phyloP scores from a whole-genome alignment of 2,888 invertebrate species.

The Eledona agricola region DNA sequence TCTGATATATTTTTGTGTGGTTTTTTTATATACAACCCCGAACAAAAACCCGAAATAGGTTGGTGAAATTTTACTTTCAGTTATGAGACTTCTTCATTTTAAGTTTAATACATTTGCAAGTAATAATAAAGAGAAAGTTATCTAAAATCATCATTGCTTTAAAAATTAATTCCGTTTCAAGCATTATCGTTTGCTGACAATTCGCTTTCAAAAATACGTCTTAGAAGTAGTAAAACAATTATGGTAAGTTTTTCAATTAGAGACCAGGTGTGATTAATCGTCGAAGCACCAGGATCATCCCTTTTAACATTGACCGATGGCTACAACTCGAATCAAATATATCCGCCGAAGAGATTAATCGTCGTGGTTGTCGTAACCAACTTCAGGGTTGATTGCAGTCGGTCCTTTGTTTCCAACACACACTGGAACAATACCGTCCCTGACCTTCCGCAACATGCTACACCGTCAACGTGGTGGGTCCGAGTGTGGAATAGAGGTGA shows the following conservation, averaged over 20 bases:
- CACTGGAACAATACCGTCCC: conserved; percentile 39
- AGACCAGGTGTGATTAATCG: no score
- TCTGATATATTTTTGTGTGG: background rate
- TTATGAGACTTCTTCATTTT: no score
- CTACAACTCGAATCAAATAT: conserved; percentile 11
- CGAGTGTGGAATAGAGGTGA: conserved; percentile 42
- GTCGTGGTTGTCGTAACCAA: no score
- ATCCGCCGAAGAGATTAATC: conserved; percentile 18
- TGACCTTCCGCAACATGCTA: conserved; percentile 55
- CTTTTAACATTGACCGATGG: conserved; percentile 24
- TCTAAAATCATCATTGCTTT: no score
- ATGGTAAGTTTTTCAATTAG: no score
- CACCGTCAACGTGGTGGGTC: conserved; percentile 53
- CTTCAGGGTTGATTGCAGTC: conserved; percentile 22
- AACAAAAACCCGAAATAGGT: background rate
- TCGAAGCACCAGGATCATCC: conserved; percentile 12
- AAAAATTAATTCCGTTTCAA: no score
- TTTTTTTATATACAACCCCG: background rate
- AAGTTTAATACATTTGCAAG: no score
- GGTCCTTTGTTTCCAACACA: conserved; percentile 23
- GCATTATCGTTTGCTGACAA: no score
- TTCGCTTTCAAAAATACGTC: no score
- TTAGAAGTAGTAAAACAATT: background rate
- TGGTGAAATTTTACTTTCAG: no score
- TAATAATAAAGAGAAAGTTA: no score